These are phyloP conservation scores for Phataginus tetradactyla DNA, from an alignment of 2,797 vertebrate species.

Conservation along the genomic window DNA sequence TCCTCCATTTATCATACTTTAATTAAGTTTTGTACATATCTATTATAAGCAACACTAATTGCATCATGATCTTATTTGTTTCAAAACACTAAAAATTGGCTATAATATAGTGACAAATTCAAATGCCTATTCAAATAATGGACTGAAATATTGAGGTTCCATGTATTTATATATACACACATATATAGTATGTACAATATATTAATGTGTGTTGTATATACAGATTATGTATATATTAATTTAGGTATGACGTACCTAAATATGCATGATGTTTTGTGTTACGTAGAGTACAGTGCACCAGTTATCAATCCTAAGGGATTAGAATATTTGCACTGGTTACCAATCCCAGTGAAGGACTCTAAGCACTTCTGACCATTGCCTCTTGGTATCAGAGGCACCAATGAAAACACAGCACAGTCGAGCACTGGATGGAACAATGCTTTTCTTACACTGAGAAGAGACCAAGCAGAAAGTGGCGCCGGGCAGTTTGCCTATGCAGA, in stretches of 20 bases:
- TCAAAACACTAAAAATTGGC: neutral
- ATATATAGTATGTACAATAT: neutral
- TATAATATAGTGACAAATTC: neutral
- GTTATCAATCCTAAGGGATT: neutral
- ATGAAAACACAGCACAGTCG: neutral
- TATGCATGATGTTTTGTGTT: neutral
- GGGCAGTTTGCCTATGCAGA: neutral
- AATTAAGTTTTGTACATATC: constrained; percentile 42
- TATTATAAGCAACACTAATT: constrained; percentile 41
- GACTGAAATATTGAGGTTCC: neutral
- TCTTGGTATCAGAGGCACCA: neutral
- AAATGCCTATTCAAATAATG: neutral
- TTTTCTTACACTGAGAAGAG: neutral
- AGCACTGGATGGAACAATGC: neutral
- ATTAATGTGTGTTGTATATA: neutral
- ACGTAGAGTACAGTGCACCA: neutral
- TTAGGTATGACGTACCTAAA: neutral
- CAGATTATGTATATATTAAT: neutral
- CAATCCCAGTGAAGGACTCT: neutral
- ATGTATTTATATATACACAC: neutral
- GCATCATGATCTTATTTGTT: constrained; percentile 31
- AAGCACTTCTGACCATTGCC: neutral
- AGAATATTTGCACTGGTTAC: neutral
- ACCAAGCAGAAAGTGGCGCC: neutral
- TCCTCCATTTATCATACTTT: constrained; percentile 44